Percentiles rank a stretch among this genome's conserved stretches.
phyloP scores from a whole-genome alignment of 2,797 vertebrate species.

The Aselliscus stoliczkanus region DNA sequence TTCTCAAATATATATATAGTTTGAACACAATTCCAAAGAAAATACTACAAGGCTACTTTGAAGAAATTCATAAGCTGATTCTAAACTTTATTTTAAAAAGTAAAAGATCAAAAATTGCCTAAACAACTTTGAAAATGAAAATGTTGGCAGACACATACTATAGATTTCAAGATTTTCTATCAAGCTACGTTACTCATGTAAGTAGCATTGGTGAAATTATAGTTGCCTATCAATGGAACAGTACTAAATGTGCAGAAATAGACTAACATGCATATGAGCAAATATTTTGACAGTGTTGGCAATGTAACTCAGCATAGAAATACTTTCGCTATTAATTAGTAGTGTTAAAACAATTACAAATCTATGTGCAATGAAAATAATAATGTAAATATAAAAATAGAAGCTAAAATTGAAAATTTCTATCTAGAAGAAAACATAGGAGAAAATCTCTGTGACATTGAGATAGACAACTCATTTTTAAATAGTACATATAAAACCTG shows the following conservation, averaged over 20 bases:
- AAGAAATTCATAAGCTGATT: not conserved
- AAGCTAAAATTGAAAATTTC: not conserved
- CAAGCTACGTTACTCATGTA: not conserved
- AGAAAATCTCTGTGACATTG: not conserved
- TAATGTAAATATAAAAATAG: not conserved
- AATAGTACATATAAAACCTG: not conserved
- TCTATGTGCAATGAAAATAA: not conserved
- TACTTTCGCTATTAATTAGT: not conserved
- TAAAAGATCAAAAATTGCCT: not conserved
- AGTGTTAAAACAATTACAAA: not conserved
- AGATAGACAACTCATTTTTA: not conserved
- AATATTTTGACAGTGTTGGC: not conserved
- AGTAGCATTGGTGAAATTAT: not conserved
- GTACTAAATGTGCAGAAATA: not conserved
- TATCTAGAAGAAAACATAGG: not conserved
- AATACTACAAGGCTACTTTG: not conserved
- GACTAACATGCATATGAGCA: not conserved
- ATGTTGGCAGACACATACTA: not conserved
- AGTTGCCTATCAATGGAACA: not conserved
- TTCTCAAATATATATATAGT: not conserved
- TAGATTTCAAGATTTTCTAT: not conserved
- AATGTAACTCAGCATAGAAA: not conserved
- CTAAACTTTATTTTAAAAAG: not conserved
- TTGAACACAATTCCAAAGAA: not conserved
- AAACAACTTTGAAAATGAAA: not conserved